These are phyloP conservation scores for Drosophila cardini DNA, from an alignment of 1,140 invertebrate genomes.

Conservation along the genomic window DNA sequence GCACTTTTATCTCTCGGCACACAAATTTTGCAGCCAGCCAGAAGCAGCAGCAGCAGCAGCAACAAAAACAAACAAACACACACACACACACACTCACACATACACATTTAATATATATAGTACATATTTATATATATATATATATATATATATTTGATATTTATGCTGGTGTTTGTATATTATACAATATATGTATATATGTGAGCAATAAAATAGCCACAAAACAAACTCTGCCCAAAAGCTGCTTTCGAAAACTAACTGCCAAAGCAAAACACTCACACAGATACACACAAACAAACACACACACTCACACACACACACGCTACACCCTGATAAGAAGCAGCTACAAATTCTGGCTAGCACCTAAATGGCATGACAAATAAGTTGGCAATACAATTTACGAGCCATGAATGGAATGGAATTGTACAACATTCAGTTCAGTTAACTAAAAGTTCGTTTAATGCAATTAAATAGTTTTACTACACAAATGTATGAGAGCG, in stretches of 20 bases:
- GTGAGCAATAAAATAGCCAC: conserved; percentile 69
- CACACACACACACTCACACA: conserved; percentile 11
- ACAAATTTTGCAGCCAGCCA: conserved; percentile 65
- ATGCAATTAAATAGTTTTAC: not conserved
- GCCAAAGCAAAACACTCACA: conserved; percentile 21
- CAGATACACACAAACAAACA: conserved; percentile 11
- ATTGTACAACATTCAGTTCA: conserved; percentile 12
- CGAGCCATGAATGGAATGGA: conserved; percentile 34
- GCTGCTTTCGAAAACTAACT: conserved; percentile 62
- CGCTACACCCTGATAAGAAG: conserved; percentile 18
- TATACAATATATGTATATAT: conserved; percentile 67
- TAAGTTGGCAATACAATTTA: conserved; percentile 65
- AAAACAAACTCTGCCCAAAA: conserved; percentile 75
- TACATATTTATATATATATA: conserved; percentile 36
- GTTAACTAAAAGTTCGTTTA: conserved; percentile 6
- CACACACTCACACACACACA: conserved; percentile 21
- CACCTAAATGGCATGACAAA: conserved; percentile 64
- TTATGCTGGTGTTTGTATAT: conserved; percentile 61
- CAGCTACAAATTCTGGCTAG: conserved; percentile 47
- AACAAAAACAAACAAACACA: conserved; percentile 28
- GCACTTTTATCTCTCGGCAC: conserved; percentile 80
- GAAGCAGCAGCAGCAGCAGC: conserved; percentile 31
- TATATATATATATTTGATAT: conserved; percentile 50
- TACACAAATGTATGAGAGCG: not conserved
- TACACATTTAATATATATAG: conserved; percentile 1